Conservation (phyloP, 2,888 invertebrate species). For the Zaprionus obscuricornis region DNA sequence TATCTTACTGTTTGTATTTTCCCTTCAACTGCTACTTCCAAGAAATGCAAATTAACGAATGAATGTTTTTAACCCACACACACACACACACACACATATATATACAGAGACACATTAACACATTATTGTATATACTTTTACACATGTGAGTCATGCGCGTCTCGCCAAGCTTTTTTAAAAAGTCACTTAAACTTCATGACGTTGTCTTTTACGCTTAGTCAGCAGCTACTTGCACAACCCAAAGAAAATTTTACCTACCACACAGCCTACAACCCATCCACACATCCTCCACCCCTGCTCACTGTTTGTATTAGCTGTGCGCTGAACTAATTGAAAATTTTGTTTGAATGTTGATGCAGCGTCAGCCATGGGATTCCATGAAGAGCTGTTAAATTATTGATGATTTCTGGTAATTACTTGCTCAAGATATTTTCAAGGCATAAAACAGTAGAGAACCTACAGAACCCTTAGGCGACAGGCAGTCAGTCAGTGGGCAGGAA, state of each 20-base stretch:
- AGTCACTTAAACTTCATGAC: slow-evolving; percentile 64
- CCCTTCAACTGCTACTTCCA: not conserved
- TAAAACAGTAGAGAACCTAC: not conserved
- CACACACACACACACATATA: slow-evolving; percentile 1
- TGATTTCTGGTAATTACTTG: slow-evolving; percentile 56
- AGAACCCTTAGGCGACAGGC: not conserved
- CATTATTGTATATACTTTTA: slow-evolving; percentile 15
- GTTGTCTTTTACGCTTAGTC: slow-evolving; percentile 61
- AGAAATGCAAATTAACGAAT: slow-evolving; percentile 56
- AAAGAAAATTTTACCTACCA: not conserved
- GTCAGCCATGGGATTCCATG: slow-evolving; percentile 8
- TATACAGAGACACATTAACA: slow-evolving; percentile 7
- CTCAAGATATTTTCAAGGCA: slow-evolving; percentile 18
- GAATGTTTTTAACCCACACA: slow-evolving; percentile 2
- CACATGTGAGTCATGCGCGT: slow-evolving; percentile 52
- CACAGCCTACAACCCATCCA: slow-evolving; percentile 7
- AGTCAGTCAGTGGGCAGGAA: slow-evolving; percentile 24
- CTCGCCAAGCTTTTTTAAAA: slow-evolving; percentile 40
- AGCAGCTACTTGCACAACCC: slow-evolving; percentile 38
- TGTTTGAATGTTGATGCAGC: slow-evolving; percentile 6
- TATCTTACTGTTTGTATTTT: no score
- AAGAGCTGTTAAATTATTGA: slow-evolving; percentile 62
- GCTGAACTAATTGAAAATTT: slow-evolving; percentile 63
- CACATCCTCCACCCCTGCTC: slow-evolving; percentile 1
- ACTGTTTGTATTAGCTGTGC: slow-evolving; percentile 17